Evolutionary conservation across 2,888 invertebrate genomes (phyloP).

Genomic region (Harmothoe impar): DNA sequence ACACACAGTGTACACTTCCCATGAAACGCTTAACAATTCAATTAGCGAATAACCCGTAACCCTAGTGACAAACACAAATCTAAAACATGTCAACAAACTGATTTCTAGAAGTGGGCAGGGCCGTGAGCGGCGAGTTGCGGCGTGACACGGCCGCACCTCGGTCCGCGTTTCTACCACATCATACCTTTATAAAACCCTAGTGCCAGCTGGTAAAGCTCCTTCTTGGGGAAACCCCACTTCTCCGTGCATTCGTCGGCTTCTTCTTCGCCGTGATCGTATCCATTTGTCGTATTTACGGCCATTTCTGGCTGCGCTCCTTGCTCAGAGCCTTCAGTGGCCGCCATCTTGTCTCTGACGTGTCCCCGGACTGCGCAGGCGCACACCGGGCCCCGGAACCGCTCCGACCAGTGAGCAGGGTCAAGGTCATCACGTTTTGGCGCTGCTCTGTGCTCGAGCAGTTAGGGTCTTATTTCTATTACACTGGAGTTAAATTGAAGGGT

Average conservation of each 20-base stretch:
- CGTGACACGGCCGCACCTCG: no score
- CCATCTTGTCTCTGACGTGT: slow-evolving; percentile 42
- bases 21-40: no score
- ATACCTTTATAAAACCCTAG: slow-evolving; percentile 96
- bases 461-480: no score
- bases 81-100: neutral
- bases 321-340: neutral
- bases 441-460: no score
- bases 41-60: neutral
- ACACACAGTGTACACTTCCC: no score
- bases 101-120: neutral
- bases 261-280: neutral
- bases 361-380: neutral
- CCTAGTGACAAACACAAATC: neutral
- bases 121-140: neutral
- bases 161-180: neutral
- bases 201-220: slow-evolving; percentile 94
- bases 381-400: no score
- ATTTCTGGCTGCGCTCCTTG: neutral
- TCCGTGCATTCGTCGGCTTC: slow-evolving; percentile 6
- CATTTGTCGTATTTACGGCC: slow-evolving; percentile 2
- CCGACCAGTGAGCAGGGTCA: no score
- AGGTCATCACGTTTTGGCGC: no score
- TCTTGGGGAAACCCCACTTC: slow-evolving; percentile 84
- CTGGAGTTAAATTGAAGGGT: no score